Conservation (phyloP, 2,888 invertebrate species). For the Drosophila buzzatii region DNA sequence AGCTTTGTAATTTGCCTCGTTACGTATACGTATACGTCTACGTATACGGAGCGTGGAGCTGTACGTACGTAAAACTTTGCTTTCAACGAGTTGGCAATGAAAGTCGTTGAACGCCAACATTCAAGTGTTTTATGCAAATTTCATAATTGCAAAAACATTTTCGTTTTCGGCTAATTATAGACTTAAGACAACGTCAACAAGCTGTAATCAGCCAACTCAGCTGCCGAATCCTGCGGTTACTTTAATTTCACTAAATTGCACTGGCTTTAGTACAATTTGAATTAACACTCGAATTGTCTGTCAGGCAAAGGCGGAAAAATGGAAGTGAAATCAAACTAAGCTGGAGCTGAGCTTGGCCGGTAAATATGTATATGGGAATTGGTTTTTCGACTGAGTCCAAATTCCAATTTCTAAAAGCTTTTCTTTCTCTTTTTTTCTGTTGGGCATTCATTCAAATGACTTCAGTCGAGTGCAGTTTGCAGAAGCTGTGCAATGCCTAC, state of each 20-base stretch:
- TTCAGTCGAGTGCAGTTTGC: background rate
- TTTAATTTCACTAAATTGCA: slow-evolving; percentile 19
- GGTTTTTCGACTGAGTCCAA: background rate
- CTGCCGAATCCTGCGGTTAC: slow-evolving; percentile 10
- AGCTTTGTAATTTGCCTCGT: slow-evolving; percentile 53
- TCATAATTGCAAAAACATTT: slow-evolving; percentile 61
- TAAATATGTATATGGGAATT: background rate
- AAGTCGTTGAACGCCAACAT: slow-evolving; percentile 16
- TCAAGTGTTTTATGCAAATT: slow-evolving; percentile 51
- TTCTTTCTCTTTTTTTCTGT: background rate
- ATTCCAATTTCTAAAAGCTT: background rate
- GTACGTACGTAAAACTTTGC: slow-evolving; percentile 30
- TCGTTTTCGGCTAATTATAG: slow-evolving; percentile 58
- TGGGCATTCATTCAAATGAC: background rate
- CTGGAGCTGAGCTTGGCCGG: background rate
- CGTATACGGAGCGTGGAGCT: slow-evolving; percentile 28
- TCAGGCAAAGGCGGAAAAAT: accelerated
- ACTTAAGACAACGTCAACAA: slow-evolving; percentile 37
- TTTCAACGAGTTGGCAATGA: slow-evolving; percentile 29
- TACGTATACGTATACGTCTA: slow-evolving; percentile 26
- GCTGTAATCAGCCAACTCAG: slow-evolving; percentile 28
- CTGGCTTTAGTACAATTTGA: background rate
- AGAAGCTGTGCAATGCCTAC: background rate
- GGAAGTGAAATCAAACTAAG: background rate
- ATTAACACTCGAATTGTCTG: background rate